Evolutionary conservation across 2,113 vertebrate genomes (phyloP), one percentile per base, ranked within the genome.

Genomic region (Callipepla squamata): DNA sequence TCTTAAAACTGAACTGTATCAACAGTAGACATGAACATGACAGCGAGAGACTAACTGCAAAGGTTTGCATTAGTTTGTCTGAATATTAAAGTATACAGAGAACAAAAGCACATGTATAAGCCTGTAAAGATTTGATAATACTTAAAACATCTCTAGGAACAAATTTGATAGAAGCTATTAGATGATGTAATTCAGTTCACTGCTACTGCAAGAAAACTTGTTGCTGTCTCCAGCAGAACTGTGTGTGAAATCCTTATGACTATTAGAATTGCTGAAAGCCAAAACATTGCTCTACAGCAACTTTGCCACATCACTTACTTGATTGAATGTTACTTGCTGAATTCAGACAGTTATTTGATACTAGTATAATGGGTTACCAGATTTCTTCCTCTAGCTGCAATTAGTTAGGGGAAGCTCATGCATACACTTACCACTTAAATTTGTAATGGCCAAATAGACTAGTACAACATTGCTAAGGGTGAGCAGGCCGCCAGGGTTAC

Each of bases 381-480:
- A 21, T 12, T 53, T 45, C 12, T 42, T 80, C 34, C 30, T 30
- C 45, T 16, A 17, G 6, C 2, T 62, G 11, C 65, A 38, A 40
- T 47, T 58, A 25, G 34, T 50, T 0, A 68, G 48, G 15, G 38
- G 18, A 63, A 79, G 55, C 28, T 19, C 4, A 36, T 2, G 4
- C 22, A 23, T 28, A 8, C 5, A 7, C 26, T 61, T 40, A 3
- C 1, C 4, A 7, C 26, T 65, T 36, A 3, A 0, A 42, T 62
- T 72, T 86, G 32, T 58, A 57, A n/a, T 75, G 38, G 44, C 21
- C 45, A 80, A 79, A 53, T 5, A 38, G 3, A 25, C 7, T 6
- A 38, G 18, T 72, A 58, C 0, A 1, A 55, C 5, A 13, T 22
- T 42, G 18, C 16, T 19, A 34, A 80, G 8, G 25, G 32, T 28